These are phyloP conservation scores for Plectropomus leopardus DNA, from an alignment of 2,113 vertebrate genomes.

Conservation along the genomic window DNA sequence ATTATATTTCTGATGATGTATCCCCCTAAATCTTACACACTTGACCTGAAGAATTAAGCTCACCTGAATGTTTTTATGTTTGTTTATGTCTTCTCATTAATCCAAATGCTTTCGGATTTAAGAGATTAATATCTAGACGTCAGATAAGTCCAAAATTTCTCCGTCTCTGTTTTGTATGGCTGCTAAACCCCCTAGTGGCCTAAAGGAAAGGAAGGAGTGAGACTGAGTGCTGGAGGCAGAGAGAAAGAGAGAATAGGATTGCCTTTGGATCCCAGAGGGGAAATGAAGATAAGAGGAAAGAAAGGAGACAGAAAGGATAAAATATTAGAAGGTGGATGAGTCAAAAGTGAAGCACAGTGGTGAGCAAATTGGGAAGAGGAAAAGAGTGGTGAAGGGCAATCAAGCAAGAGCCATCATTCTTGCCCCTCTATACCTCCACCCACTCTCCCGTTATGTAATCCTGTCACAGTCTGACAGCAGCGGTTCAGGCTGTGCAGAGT, in stretches of 20 bases:
- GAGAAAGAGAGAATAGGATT: conserved; percentile 30
- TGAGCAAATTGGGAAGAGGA: conserved; percentile 9
- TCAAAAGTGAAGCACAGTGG: conserved; percentile 17
- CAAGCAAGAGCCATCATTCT: conserved; percentile 48
- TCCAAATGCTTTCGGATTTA: not conserved
- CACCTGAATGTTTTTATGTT: not conserved
- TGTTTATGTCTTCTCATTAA: not conserved
- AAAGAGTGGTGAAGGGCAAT: conserved; percentile 31
- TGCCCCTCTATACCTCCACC: conserved; percentile 41
- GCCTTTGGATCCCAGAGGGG: conserved; percentile 19
- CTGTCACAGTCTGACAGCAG: conserved; percentile 63
- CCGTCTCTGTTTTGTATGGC: conserved; percentile 13
- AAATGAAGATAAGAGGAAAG: conserved; percentile 23
- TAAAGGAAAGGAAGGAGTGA: conserved; percentile 22
- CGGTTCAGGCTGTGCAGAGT: conserved; percentile 42
- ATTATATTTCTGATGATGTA: too few relatives aligned
- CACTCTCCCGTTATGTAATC: conserved; percentile 72
- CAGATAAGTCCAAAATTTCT: not conserved
- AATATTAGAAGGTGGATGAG: conserved; percentile 22
- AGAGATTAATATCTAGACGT: not conserved
- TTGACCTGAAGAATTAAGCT: too few relatives aligned
- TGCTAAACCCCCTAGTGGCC: conserved; percentile 1
- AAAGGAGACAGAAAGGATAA: conserved; percentile 25
- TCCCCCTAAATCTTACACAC: too few relatives aligned
- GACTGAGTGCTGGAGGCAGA: conserved; percentile 18